Percentiles rank a stretch among this genome's conserved stretches.
Evolutionary conservation across 2,797 vertebrate species (phyloP).

Genomic region (Onychomys torridus): DNA sequence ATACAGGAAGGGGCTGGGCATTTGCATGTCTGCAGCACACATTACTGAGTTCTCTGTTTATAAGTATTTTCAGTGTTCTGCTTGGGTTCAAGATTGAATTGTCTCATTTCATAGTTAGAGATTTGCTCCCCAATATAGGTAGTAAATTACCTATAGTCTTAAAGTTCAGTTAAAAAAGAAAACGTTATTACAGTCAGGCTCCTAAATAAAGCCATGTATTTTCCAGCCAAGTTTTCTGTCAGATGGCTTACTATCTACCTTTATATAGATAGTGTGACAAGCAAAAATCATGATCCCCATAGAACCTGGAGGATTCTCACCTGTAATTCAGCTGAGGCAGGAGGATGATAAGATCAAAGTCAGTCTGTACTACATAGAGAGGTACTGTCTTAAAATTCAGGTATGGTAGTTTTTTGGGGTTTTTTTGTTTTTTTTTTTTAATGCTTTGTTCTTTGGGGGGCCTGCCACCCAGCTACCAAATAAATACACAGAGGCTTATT

Average conservation of each 20-base stretch:
- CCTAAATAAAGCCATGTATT: slow-evolving; percentile 12
- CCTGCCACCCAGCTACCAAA: too few species aligned
- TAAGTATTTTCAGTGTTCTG: slow-evolving; percentile 39
- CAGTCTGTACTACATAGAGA: background rate
- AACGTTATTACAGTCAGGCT: background rate
- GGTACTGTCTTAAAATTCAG: background rate
- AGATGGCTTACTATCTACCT: slow-evolving; percentile 27
- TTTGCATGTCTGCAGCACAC: slow-evolving; percentile 23
- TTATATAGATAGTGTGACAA: background rate
- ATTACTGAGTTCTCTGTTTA: background rate
- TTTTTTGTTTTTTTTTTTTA: too few species aligned
- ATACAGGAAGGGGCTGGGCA: background rate
- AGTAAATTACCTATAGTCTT: background rate
- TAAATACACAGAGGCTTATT: too few species aligned
- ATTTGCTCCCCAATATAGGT: background rate
- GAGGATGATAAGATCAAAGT: background rate
- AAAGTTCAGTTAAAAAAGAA: slow-evolving; percentile 49
- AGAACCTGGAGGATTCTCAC: background rate
- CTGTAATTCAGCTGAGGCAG: background rate
- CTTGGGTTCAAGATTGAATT: slow-evolving; percentile 56
- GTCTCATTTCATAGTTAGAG: slow-evolving; percentile 46
- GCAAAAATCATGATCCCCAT: background rate
- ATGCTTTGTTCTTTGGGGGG: too few species aligned
- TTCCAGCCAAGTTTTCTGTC: background rate
- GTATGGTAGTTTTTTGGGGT: background rate